Conservation (phyloP, 2,113 vertebrate genomes). For the Odontesthes bonariensis region DNA sequence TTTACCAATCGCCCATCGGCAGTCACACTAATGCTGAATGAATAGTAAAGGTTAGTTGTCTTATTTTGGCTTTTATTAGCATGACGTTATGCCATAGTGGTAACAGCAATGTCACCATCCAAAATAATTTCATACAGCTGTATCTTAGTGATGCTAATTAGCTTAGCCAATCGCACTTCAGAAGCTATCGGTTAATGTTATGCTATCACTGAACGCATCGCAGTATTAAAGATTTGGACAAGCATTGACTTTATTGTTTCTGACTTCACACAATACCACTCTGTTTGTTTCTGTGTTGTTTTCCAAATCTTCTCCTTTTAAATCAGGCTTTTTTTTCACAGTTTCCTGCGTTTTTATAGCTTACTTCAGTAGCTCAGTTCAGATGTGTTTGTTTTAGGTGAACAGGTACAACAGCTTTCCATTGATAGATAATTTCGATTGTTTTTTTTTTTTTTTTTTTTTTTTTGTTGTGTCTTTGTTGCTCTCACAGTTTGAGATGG, state of each 20-base stretch:
- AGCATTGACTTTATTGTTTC: neutral
- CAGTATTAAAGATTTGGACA: neutral
- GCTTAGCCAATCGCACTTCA: conserved; percentile 1
- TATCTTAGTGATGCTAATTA: neutral
- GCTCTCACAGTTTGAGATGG: conserved; percentile 17
- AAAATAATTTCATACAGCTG: neutral
- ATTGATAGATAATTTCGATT: neutral
- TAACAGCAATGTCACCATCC: accelerated
- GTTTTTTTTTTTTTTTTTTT: neutral
- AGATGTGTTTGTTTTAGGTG: accelerated
- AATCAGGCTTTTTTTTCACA: neutral
- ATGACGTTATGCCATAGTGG: accelerated
- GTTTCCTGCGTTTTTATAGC: too few species aligned
- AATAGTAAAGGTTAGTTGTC: conserved; percentile 49
- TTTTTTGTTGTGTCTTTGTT: neutral
- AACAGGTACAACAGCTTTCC: neutral
- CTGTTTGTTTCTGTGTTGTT: neutral
- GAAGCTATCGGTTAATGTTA: conserved; percentile 11
- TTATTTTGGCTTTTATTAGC: neutral
- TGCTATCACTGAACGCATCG: neutral
- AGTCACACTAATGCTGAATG: conserved; percentile 22
- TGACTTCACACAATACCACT: accelerated
- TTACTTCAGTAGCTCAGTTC: neutral
- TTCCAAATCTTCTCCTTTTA: neutral
- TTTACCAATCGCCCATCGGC: neutral